phyloP scores from a whole-genome alignment of 2,888 invertebrate species.

The Tinea pellionella region DNA sequence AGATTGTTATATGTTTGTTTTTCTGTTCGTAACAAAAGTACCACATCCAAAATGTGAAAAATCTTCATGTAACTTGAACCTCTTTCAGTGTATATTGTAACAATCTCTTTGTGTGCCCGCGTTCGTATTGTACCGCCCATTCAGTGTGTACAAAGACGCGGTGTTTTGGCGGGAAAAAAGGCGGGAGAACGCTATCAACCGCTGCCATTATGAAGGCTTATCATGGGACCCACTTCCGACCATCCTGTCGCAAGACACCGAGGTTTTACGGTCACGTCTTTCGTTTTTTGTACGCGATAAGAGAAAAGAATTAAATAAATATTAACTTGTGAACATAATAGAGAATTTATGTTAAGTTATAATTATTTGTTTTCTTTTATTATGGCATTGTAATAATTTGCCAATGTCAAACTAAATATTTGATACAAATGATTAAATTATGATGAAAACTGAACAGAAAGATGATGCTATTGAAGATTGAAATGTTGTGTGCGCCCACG shows the following conservation, averaged over 20 bases:
- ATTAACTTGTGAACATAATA: neutral
- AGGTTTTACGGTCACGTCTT: conserved; percentile 62
- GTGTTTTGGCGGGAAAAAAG: conserved; percentile 43
- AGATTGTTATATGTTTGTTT: too few relatives aligned
- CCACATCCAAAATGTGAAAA: neutral
- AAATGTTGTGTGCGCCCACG: too few relatives aligned
- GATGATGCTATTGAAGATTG: too few relatives aligned
- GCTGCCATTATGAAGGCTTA: conserved; percentile 67
- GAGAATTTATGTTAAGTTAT: neutral
- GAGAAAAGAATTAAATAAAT: neutral
- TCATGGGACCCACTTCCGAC: conserved; percentile 49
- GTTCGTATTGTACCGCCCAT: neutral
- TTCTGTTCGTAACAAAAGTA: neutral
- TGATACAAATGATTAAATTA: too few relatives aligned
- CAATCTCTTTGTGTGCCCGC: neutral
- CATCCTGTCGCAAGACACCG: conserved; percentile 36
- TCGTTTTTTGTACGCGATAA: neutral
- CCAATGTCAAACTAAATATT: too few relatives aligned
- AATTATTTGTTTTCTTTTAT: too few relatives aligned
- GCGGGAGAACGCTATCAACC: conserved; percentile 64
- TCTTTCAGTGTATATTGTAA: neutral
- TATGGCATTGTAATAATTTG: too few relatives aligned
- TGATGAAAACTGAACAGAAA: too few relatives aligned
- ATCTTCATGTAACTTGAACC: neutral
- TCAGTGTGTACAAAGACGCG: conserved; percentile 3